Base-by-base conservation (phyloP, 2,888 invertebrate genomes). In the Phalera bucephala region DNA sequence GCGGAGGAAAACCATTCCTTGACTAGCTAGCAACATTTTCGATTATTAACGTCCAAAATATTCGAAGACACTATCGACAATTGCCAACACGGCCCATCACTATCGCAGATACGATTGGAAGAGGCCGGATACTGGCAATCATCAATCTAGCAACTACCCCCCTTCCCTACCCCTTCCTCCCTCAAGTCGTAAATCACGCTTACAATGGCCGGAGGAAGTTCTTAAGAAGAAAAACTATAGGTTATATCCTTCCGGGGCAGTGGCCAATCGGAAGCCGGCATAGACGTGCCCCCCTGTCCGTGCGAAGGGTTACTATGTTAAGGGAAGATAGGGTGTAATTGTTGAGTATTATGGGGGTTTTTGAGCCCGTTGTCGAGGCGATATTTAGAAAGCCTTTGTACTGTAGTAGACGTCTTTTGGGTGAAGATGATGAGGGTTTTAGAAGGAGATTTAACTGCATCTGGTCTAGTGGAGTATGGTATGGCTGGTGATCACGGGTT, bases 221-320 rank as follows among this genome's bases (percentile, higher is more conserved):
- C 89, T 88, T 88, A 87, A 87, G 88, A 87, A 89, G 88, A 89
- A 87, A 89, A 89, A 89, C 89, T 89, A 89, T 88, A 89, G 89
- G 88, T 88, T 87, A 88, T 86, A 87, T 89, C 89, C 89, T 88
- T 89, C 89, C 88, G 79, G 83, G 77, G 78, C 69, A 76, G 66
- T 79, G 80, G 81, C 88, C 88, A 89, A 89, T 89, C 88, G 88
- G 88, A 89, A 81, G 77, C 79, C 66, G 59, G 72, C 59, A 49
- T 51, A 52, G 55, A 37, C 20, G 55, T 49, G 47, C 65, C 57
- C 52, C 52, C 59, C 50, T 56, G 29, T 50, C 48, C 42, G 40
- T 58, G 34, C 50, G 65, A 76, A 77, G 80, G 79, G 81, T 80
- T 80, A 72, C 67, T 62, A 41, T 45, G 49, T 61, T 64, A 52